Conservation (phyloP, 2,113 vertebrate species). For the Polypterus bichir region DNA sequence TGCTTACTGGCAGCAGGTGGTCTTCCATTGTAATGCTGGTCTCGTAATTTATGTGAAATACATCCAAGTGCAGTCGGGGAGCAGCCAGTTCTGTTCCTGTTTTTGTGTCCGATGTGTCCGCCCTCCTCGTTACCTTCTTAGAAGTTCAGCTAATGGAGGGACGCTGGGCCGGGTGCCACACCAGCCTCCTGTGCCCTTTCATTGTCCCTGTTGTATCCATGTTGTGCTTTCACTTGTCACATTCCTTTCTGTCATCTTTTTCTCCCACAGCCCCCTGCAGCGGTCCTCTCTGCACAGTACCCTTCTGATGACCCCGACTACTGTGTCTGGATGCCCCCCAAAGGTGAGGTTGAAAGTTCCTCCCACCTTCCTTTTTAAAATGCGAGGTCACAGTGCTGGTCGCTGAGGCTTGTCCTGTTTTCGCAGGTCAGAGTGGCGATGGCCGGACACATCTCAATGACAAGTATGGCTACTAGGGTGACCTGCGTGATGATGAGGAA, state of each 20-base stretch:
- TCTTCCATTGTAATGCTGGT: too few species aligned
- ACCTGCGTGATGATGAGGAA: too few species aligned
- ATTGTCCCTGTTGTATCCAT: not conserved
- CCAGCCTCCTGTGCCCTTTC: not conserved
- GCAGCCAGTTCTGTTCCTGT: too few species aligned
- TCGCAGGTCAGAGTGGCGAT: slow-evolving; percentile 80
- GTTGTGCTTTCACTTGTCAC: not conserved
- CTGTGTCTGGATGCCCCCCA: slow-evolving; percentile 84
- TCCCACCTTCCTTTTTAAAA: not conserved
- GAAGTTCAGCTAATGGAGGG: too few species aligned
- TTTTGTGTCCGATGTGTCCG: too few species aligned
- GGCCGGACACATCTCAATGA: slow-evolving; percentile 91
- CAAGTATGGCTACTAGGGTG: slow-evolving; percentile 78
- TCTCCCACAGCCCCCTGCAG: slow-evolving; percentile 43
- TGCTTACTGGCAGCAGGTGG: too few species aligned
- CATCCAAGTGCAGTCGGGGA: too few species aligned
- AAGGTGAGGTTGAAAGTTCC: slow-evolving; percentile 51
- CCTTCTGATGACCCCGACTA: slow-evolving; percentile 92
- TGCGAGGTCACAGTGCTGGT: not conserved
- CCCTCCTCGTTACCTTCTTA: too few species aligned
- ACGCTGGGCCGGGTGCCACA: too few species aligned
- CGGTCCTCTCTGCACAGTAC: slow-evolving; percentile 58
- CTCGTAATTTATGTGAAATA: too few species aligned
- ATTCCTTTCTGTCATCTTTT: slow-evolving; percentile 7
- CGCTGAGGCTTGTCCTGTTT: not conserved